Base-by-base conservation (phyloP, 2,113 vertebrate genomes). In the Onychorhynchus coronatus region DNA sequence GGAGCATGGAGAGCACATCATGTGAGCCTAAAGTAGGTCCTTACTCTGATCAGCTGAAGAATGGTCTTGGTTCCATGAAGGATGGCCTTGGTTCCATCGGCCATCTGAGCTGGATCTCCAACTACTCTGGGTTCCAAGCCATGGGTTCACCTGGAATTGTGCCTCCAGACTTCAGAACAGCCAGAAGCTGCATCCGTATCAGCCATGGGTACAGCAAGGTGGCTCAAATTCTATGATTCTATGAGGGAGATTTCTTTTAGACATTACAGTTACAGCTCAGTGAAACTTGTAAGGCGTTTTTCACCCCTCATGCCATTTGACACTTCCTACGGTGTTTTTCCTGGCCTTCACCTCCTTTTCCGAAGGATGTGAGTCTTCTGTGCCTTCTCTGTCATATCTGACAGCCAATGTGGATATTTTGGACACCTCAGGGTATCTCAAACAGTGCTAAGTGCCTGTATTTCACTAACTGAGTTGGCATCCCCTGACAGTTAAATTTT, bases 131-230 rank as follows among this genome's bases (percentile, higher is more conserved):
- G 39, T 39, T 5, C 12, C 27, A 39, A 67, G 31, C 28, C 22
- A 16, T 17, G 14, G 23, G 8, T 50, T 76, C 9, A 31, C 13
- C 9, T 50, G 35, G 24, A 81, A 22, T 23, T 55, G 14, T 30
- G 4, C 17, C 79, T 42, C 39, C 20, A 53, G 30, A 24, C 46
- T 61, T 86, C 47, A 42, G 27, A 53, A 63, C 0, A 0, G 20
- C 20, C 37, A 82, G 52, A 27, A 41, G 4, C 7, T 58, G 11
- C 33, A 14, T 46, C 42, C 5, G 5, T 11, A 14, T 52, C 53
- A 47, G 4, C 28, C 2, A 0, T 53, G 17, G 20, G 20, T 4
- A 37, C n/a, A 53, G 46, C 24, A 67, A 50, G 71, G 23, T 0
- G 0, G 4, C 23, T 87, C 22, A 75, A 70, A 33, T 70, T 71